These are phyloP conservation scores for Pseudoatta argentina DNA, from an alignment of 1,140 invertebrate genomes.

Conservation along the genomic window DNA sequence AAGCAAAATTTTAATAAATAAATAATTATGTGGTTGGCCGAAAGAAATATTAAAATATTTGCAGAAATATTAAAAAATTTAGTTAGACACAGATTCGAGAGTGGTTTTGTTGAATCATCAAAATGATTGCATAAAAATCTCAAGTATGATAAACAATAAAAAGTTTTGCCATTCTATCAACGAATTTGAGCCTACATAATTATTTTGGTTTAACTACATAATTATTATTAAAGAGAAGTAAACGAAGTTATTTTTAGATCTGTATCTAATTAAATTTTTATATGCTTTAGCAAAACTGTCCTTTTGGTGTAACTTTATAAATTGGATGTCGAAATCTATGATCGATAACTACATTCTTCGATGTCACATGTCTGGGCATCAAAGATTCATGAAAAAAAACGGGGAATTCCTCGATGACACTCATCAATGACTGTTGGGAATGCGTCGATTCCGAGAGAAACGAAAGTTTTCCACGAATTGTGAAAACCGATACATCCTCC, in stretches of 20 bases:
- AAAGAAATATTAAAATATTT: not conserved
- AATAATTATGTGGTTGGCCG: not conserved
- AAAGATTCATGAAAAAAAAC: slow-evolving; percentile 63
- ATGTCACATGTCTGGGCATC: not conserved
- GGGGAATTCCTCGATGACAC: slow-evolving; percentile 59
- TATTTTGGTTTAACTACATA: too few species aligned
- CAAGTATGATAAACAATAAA: too few species aligned
- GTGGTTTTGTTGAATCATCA: too few species aligned
- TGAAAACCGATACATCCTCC: not conserved
- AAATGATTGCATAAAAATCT: too few species aligned
- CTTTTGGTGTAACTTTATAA: not conserved
- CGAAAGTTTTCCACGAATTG: slow-evolving; percentile 56
- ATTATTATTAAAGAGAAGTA: too few species aligned
- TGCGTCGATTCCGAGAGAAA: slow-evolving; percentile 58
- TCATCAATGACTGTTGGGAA: slow-evolving; percentile 27
- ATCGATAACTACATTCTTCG: not conserved
- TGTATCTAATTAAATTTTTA: too few species aligned
- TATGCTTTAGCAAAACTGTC: too few species aligned
- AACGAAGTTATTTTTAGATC: too few species aligned
- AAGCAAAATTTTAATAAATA: not conserved
- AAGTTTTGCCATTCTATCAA: too few species aligned
- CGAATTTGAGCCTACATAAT: too few species aligned
- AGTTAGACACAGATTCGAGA: too few species aligned
- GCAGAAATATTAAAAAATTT: too few species aligned
- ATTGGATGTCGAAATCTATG: not conserved